A percentile compares a stretch with the other conserved stretches of the same genome.
phyloP scores from a whole-genome alignment of 2,797 vertebrate genomes.

The Anas georgica region DNA sequence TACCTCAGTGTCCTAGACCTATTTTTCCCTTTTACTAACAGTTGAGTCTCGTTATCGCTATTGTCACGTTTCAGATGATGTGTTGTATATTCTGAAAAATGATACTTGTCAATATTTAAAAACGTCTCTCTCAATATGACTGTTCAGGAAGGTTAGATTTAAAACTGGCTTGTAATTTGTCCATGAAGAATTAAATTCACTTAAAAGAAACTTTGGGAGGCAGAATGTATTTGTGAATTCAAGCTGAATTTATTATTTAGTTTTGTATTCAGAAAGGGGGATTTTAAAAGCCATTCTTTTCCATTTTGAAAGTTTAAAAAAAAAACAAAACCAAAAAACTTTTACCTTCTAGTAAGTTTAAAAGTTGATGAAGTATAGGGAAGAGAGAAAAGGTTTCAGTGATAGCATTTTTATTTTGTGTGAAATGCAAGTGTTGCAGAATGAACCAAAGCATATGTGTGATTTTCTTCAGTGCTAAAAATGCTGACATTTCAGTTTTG shows the following conservation, averaged over 20 bases:
- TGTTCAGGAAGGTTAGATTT: neutral
- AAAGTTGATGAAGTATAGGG: neutral
- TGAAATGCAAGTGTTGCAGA: neutral
- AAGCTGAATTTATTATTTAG: neutral
- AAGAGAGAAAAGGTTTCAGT: neutral
- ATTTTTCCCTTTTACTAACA: neutral
- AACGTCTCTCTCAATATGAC: neutral
- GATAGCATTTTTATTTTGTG: neutral
- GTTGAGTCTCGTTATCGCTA: neutral
- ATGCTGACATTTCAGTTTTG: neutral
- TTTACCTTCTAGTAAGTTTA: neutral
- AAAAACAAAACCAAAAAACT: too few relatives aligned
- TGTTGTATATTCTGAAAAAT: neutral
- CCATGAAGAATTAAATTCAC: fast-evolving
- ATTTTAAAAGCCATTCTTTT: fast-evolving
- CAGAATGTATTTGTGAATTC: neutral
- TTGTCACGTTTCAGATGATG: neutral
- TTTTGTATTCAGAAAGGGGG: fast-evolving
- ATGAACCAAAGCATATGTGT: neutral
- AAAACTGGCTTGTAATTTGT: neutral
- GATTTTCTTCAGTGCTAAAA: neutral
- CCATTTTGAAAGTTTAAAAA: fast-evolving
- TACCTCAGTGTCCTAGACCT: neutral
- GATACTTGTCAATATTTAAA: neutral
- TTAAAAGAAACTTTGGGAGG: neutral